Evolutionary conservation across 2,113 vertebrate species (phyloP).

Genomic region (Oryzias woworae): DNA sequence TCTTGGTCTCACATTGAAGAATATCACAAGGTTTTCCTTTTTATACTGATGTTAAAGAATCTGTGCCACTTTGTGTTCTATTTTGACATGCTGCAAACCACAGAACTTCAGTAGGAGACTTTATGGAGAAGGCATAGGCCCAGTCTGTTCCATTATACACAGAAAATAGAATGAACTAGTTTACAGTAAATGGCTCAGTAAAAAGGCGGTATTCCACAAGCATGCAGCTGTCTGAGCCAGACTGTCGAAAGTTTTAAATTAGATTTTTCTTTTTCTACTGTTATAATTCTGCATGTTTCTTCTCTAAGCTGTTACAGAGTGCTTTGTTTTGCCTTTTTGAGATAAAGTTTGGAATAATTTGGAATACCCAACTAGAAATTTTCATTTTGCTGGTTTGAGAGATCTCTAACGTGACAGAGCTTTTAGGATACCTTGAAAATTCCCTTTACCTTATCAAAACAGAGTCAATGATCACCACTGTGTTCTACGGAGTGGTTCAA

Average conservation of each 20-base stretch:
- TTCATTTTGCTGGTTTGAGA: too few species aligned
- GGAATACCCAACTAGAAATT: too few species aligned
- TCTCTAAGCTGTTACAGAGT: neutral
- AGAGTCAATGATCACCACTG: too few species aligned
- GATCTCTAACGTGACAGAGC: too few species aligned
- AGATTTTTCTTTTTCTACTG: constrained; percentile 48
- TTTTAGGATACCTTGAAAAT: too few species aligned
- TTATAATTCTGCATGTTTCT: constrained; percentile 10
- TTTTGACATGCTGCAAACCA: constrained; percentile 23
- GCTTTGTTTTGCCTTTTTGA: too few species aligned
- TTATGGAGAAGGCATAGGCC: constrained; percentile 29
- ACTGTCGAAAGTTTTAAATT: constrained; percentile 54
- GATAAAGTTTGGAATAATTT: too few species aligned
- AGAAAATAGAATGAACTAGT: constrained; percentile 46
- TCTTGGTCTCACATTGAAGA: neutral
- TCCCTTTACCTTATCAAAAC: too few species aligned
- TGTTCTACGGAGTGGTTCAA: too few species aligned
- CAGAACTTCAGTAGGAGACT: constrained; percentile 19
- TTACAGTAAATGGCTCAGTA: constrained; percentile 60
- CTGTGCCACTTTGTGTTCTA: neutral
- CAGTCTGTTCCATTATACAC: constrained; percentile 37
- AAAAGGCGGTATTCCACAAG: constrained; percentile 58
- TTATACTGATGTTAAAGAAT: neutral
- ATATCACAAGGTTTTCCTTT: neutral
- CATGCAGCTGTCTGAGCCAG: constrained; percentile 55